These are phyloP conservation scores for Ooceraea biroi DNA, from an alignment of 1,140 invertebrate species.

Conservation along the genomic window DNA sequence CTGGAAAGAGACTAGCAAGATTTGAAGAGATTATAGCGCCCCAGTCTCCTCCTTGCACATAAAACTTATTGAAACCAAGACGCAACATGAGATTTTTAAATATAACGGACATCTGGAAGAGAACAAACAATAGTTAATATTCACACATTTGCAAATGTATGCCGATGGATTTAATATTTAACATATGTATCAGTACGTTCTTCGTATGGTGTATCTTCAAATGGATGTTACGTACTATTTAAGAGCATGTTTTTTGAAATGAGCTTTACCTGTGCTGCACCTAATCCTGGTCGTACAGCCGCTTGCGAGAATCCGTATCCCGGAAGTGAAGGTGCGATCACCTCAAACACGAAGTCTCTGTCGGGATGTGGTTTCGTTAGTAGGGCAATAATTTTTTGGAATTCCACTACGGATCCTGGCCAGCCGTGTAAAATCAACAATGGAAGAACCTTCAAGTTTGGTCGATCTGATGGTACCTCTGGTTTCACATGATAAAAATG, in stretches of 20 bases:
- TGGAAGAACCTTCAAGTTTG: slow-evolving; percentile 87
- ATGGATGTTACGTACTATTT: background rate
- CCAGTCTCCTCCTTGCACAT: slow-evolving; percentile 95
- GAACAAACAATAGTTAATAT: slow-evolving; percentile 5
- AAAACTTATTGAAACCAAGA: slow-evolving; percentile 91
- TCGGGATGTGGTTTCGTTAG: slow-evolving; percentile 87
- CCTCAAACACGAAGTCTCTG: slow-evolving; percentile 91
- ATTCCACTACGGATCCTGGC: slow-evolving; percentile 96
- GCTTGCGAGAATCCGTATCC: slow-evolving; percentile 92
- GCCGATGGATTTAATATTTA: background rate
- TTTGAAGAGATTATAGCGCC: slow-evolving; percentile 88
- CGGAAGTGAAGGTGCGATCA: slow-evolving; percentile 91
- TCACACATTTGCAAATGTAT: no score
- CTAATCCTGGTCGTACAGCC: slow-evolving; percentile 80
- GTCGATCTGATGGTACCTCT: slow-evolving; percentile 78
- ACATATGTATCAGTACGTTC: background rate
- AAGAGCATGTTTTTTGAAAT: background rate
- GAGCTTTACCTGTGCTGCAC: slow-evolving; percentile 72
- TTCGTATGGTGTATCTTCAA: background rate
- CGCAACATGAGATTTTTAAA: slow-evolving; percentile 94
- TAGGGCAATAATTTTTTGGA: slow-evolving; percentile 92
- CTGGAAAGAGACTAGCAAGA: slow-evolving; percentile 88
- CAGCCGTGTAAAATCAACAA: slow-evolving; percentile 94
- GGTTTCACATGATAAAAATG: slow-evolving; percentile 90
- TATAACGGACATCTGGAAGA: slow-evolving; percentile 88